A percentile compares a stretch with the other conserved stretches of the same genome.
These are phyloP conservation scores for Oriolus oriolus DNA, from an alignment of 2,113 vertebrate species.

Conservation along the genomic window DNA sequence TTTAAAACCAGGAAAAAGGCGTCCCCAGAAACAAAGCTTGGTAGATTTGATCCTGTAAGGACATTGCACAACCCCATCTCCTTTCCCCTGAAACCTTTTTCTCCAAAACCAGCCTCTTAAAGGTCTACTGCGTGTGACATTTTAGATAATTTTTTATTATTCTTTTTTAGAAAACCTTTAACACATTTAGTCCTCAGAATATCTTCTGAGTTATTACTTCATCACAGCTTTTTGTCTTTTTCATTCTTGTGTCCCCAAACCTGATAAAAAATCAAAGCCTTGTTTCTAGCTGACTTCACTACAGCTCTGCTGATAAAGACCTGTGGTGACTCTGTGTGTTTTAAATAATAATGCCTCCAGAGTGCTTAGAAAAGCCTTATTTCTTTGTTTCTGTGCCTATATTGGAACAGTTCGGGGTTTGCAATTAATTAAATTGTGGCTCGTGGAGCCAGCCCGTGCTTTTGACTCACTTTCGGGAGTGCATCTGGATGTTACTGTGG, in stretches of 20 bases:
- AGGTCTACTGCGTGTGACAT: background rate
- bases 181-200: background rate
- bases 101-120: background rate
- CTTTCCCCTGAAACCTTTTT: background rate
- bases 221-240: background rate
- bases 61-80: fast-evolving
- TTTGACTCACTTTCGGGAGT: background rate
- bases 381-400: background rate
- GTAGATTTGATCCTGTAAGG: background rate
- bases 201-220: background rate
- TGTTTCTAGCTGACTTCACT: background rate
- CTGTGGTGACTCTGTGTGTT: background rate
- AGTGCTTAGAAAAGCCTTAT: background rate
- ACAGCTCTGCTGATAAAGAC: background rate
- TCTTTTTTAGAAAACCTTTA: background rate
- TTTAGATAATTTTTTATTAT: background rate
- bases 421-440: background rate
- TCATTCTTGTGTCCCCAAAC: background rate
- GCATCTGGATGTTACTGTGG: background rate
- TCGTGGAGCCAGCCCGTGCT: background rate
- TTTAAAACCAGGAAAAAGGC: too few relatives aligned
- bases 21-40: background rate
- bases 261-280: background rate
- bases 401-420: background rate
- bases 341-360: background rate